Evolutionary conservation across 2,113 vertebrate genomes (phyloP).

Genomic region (Ictidomys tridecemlineatus): DNA sequence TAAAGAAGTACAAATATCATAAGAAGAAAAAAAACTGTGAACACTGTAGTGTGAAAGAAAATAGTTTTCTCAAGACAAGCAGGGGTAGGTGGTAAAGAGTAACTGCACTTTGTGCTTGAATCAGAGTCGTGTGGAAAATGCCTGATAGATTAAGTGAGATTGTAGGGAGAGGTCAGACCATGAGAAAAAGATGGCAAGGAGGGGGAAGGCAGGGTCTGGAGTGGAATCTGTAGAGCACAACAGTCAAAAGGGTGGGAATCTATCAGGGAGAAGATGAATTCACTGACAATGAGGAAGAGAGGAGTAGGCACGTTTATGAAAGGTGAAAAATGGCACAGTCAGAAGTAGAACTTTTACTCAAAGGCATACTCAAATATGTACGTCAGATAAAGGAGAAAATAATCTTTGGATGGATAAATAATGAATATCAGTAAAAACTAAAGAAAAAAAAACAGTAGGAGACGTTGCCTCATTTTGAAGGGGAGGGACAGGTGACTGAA

Average conservation of each 20-base stretch:
- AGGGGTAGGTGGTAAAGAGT: neutral
- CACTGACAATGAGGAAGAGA: slow-evolving; percentile 31
- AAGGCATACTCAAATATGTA: neutral
- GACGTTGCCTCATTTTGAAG: neutral
- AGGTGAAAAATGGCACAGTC: neutral
- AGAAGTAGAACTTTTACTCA: neutral
- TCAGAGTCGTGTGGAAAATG: neutral
- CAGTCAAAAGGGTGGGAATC: neutral
- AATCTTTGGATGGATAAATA: neutral
- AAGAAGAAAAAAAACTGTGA: neutral
- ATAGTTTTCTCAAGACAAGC: neutral
- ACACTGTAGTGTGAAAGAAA: neutral
- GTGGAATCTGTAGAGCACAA: neutral
- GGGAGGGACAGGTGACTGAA: too few species aligned
- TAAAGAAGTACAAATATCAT: neutral
- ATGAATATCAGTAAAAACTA: neutral
- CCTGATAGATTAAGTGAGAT: neutral
- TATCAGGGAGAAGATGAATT: neutral
- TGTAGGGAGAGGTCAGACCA: neutral
- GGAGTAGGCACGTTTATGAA: neutral
- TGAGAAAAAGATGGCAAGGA: neutral
- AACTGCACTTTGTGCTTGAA: neutral
- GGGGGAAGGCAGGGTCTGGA: neutral
- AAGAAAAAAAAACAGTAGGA: neutral
- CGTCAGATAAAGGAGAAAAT: slow-evolving; percentile 25